phyloP scores from a whole-genome alignment of 2,888 invertebrate genomes.

The Campoplex capitator region DNA sequence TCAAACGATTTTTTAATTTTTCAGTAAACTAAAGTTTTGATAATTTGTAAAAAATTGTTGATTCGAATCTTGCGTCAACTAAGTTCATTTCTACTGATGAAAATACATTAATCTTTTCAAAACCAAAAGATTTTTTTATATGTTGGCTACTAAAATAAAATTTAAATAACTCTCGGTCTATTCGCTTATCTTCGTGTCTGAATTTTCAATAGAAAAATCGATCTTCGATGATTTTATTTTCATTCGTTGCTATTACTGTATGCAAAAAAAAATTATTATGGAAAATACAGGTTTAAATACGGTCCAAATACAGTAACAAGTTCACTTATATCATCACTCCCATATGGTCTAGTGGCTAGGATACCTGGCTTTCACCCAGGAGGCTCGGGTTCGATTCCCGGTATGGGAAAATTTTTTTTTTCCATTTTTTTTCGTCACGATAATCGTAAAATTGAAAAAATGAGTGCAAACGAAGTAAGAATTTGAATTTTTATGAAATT shows the following conservation, averaged over 20 bases:
- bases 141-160: not conserved
- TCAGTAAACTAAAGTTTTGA: too few relatives aligned
- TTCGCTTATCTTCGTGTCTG: not conserved
- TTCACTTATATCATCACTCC: not conserved
- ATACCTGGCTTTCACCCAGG: slow-evolving; percentile 88
- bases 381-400: slow-evolving; percentile 88
- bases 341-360: slow-evolving; percentile 87
- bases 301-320: not conserved
- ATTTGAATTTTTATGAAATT: not conserved
- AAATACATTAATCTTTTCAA: too few relatives aligned
- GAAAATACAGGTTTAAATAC: not conserved
- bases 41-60: too few relatives aligned
- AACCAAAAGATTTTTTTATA: not conserved
- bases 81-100: too few relatives aligned
- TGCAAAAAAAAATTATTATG: not conserved
- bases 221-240: not conserved
- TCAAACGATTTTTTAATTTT: too few relatives aligned
- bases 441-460: not conserved
- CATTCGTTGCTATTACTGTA: not conserved
- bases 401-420: slow-evolving; percentile 85
- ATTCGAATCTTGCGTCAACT: too few relatives aligned
- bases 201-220: not conserved
- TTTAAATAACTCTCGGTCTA: not conserved
- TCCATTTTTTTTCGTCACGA: slow-evolving; percentile 6
- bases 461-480: not conserved